Percentiles rank a stretch among this genome's conserved stretches.
These are phyloP conservation scores for Sylvietta virens DNA, from an alignment of 2,113 vertebrate genomes.

Conservation along the genomic window DNA sequence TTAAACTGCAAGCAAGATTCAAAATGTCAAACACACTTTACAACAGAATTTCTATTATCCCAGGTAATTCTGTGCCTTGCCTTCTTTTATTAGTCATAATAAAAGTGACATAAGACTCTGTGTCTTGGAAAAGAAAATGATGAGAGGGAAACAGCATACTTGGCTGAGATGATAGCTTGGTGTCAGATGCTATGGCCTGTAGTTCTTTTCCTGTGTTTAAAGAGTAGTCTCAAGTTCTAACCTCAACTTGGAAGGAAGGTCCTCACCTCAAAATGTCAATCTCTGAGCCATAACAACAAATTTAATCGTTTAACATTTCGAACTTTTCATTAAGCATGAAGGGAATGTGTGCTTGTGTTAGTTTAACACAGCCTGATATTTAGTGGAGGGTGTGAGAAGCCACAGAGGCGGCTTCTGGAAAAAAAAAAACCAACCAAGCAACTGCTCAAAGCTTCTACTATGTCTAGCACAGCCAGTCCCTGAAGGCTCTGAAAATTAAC, in stretches of 20 bases:
- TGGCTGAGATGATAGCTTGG: neutral
- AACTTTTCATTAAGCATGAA: neutral
- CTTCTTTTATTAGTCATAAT: neutral
- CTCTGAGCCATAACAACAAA: neutral
- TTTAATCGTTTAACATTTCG: neutral
- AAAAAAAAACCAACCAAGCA: neutral
- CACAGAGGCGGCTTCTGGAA: neutral
- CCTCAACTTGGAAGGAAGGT: neutral
- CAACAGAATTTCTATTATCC: neutral
- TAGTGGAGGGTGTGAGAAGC: neutral
- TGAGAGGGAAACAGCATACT: neutral
- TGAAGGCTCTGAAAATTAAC: neutral
- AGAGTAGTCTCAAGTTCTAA: neutral
- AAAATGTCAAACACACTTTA: neutral
- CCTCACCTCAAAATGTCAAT: neutral
- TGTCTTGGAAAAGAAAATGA: neutral
- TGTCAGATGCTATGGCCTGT: neutral
- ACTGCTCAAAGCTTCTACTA: neutral
- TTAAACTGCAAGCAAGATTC: neutral
- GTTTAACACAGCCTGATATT: neutral
- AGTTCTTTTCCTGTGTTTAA: neutral
- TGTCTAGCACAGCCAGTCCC: neutral
- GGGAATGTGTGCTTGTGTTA: neutral
- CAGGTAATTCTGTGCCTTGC: accelerated
- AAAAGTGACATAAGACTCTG: too few relatives aligned